Evolutionary conservation across 2,113 vertebrate species (phyloP), one percentile per base, ranked within the genome.

Genomic region (Siniperca chuatsi): DNA sequence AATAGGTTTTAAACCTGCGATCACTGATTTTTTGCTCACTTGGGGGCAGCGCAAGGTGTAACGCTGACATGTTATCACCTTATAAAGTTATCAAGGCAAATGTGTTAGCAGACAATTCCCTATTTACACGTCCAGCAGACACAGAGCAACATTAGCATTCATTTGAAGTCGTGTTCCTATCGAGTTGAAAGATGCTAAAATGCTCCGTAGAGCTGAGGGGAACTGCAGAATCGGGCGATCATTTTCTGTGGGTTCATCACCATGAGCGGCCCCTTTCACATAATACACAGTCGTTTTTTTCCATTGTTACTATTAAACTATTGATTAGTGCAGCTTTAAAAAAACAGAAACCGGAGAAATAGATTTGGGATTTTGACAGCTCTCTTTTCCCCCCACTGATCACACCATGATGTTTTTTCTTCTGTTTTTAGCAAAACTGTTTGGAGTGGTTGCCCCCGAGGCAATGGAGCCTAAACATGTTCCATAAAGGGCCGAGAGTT

Each of bases 371-470:
- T 33, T 35, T 33, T 33, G 23, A 61, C 20, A 15, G 25, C 18
- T 54, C 16, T 12, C 4, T 8, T 2, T 61, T 3, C 11, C 10
- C n/a, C 20, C 6, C 35, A 10, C 21, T 29, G 29, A 29, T 29
- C 29, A 29, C 29, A 46, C 18, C n/a, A 2, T 57, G 12, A 40
- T 57, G 37, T 18, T 52, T 29, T 44, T 20, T n/a, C 21, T 44
- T 74, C 71, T 60, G 44, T 60, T 74, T 60, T 60, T 42, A 57
- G 48, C 10, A 54, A 35, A 71, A 23, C 54, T 23, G 23, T 55
- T 50, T n/a, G 21, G 20, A 55, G 54, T 3, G 25, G 25, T 57
- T 9, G 21, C 21, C 52, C 52, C 23, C 6, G 0, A 37, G 50
- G 20, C 20, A 15, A 20, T 4, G 52, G 20, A 57, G 20, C 6